Conservation (phyloP, 2,797 vertebrate species). For the Coilia nasus region DNA sequence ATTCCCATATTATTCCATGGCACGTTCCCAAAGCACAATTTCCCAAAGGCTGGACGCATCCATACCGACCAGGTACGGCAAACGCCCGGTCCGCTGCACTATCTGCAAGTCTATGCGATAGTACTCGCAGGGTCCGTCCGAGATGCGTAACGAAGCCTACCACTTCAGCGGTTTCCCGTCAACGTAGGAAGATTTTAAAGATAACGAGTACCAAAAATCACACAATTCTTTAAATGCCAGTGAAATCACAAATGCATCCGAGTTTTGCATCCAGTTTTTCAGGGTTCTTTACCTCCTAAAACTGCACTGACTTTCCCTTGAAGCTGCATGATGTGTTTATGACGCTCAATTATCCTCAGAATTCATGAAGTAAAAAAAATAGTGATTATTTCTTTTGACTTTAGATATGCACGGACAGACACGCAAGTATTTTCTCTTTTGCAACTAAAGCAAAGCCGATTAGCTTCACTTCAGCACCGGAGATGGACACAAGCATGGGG, state of each 20-base stretch:
- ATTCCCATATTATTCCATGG: conserved; percentile 20
- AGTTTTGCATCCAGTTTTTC: neutral
- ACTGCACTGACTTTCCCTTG: neutral
- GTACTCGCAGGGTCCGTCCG: neutral
- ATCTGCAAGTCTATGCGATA: conserved; percentile 26
- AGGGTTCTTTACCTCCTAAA: neutral
- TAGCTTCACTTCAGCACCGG: neutral
- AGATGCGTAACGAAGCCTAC: neutral
- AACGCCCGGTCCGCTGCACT: conserved; percentile 6
- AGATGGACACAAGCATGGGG: conserved; percentile 24
- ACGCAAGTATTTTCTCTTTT: conserved; percentile 10
- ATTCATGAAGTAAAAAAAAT: neutral
- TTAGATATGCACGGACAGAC: neutral
- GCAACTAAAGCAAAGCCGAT: conserved; percentile 20
- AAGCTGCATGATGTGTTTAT: neutral
- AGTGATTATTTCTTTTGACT: neutral
- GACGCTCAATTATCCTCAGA: neutral
- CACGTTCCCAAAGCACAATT: neutral
- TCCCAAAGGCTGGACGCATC: neutral
- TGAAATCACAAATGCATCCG: neutral
- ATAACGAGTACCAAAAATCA: neutral
- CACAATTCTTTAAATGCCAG: neutral
- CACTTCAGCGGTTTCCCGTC: conserved; percentile 1
- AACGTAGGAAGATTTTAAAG: neutral
- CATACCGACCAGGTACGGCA: conserved; percentile 11